Evolutionary conservation across 2,113 vertebrate species (phyloP).

Genomic region (Chrysemys picta): DNA sequence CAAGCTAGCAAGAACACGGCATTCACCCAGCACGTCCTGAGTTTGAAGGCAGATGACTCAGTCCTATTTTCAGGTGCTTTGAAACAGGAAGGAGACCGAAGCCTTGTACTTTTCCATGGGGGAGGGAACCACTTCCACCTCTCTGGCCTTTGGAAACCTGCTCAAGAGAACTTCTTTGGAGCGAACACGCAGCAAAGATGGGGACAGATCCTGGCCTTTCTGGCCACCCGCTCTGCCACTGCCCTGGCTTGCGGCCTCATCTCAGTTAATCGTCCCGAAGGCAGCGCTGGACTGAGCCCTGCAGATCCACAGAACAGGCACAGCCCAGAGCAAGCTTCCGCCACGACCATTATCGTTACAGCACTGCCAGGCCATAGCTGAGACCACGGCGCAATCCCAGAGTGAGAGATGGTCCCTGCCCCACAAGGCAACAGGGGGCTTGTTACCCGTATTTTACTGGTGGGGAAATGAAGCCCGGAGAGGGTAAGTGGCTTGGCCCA

Average conservation of each 20-base stretch:
- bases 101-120: background rate
- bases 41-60: background rate
- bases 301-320: background rate
- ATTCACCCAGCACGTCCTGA: background rate
- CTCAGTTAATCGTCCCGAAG: background rate
- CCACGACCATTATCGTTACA: too few species aligned
- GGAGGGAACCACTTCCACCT: background rate
- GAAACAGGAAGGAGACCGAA: background rate
- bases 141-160: background rate
- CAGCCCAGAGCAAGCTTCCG: background rate
- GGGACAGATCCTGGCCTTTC: background rate
- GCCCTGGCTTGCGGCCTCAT: background rate
- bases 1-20: background rate
- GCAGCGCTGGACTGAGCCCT: background rate
- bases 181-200: background rate
- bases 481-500: background rate
- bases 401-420: background rate
- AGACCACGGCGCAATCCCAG: background rate
- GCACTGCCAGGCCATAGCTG: background rate
- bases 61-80: background rate
- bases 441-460: background rate
- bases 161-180: background rate
- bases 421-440: background rate
- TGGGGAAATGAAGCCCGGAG: background rate
- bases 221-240: background rate